A percentile compares a stretch with the other conserved stretches of the same genome.
Conservation (phyloP, 2,797 vertebrate species). For the Lepilemur septentrionalis region DNA sequence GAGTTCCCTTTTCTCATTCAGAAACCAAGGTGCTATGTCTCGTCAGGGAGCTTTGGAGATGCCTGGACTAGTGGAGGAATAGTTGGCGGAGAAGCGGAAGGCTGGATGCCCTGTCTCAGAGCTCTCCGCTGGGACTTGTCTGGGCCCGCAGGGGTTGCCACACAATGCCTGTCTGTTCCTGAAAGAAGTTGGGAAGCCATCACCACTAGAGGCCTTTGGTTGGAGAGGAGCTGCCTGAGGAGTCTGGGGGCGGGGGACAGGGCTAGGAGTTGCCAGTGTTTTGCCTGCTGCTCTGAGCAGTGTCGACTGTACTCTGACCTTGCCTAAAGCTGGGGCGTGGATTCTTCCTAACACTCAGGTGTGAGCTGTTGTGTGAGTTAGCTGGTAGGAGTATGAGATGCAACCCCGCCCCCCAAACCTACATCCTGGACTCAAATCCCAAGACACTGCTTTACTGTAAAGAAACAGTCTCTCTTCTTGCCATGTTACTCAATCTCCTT, state of each 20-base stretch:
- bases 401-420: background rate
- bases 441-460: background rate
- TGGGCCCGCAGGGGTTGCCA: slow-evolving; percentile 15
- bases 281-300: background rate
- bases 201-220: background rate
- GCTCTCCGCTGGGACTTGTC: background rate
- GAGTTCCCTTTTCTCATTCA: background rate
- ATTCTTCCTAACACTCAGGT: background rate
- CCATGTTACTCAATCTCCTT: background rate
- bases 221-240: background rate
- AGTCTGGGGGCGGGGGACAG: background rate
- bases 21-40: slow-evolving; percentile 61
- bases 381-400: background rate
- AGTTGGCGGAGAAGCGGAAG: background rate
- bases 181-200: background rate
- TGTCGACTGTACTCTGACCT: background rate
- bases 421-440: background rate
- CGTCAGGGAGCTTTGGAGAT: background rate
- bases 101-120: background rate
- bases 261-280: background rate
- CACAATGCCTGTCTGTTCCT: background rate
- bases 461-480: background rate
- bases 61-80: slow-evolving; percentile 52
- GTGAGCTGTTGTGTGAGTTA: background rate
- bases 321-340: background rate